These are phyloP conservation scores for Manis javanica DNA, from an alignment of 2,797 vertebrate genomes.

Conservation along the genomic window DNA sequence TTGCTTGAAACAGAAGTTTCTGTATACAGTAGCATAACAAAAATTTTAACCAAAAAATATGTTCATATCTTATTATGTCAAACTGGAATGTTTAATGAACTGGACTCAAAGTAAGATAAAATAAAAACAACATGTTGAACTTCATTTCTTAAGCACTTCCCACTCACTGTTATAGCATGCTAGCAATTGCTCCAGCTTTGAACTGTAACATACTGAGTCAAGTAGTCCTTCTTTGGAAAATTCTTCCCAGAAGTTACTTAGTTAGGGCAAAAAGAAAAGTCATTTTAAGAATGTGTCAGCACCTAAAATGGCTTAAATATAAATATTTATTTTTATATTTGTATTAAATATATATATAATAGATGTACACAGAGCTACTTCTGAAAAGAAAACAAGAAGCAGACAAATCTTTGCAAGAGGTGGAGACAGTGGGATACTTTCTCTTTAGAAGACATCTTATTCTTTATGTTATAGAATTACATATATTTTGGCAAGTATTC, in stretches of 20 bases:
- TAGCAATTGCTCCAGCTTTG: slow-evolving; percentile 46
- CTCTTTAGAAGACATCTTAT: background rate
- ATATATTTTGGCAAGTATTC: background rate
- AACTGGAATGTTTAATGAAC: slow-evolving; percentile 62
- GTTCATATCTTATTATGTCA: slow-evolving; percentile 19
- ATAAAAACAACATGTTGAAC: slow-evolving; percentile 69
- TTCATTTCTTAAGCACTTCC: slow-evolving; percentile 63
- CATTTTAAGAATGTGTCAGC: slow-evolving; percentile 50
- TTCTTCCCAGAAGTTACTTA: slow-evolving; percentile 66
- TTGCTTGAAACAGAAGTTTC: background rate
- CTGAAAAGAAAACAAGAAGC: background rate
- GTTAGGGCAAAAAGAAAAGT: slow-evolving; percentile 69
- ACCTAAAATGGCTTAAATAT: slow-evolving; percentile 56
- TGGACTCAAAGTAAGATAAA: slow-evolving; percentile 68
- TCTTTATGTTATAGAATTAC: background rate
- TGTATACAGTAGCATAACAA: background rate
- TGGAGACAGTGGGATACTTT: background rate
- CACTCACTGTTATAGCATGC: slow-evolving; percentile 21
- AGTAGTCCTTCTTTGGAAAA: slow-evolving; percentile 77
- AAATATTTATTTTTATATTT: too few relatives aligned
- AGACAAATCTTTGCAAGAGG: background rate
- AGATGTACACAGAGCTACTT: background rate
- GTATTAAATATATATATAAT: background rate
- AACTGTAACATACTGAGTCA: slow-evolving; percentile 64
- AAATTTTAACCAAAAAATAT: slow-evolving; percentile 52